Evolutionary conservation across 2,113 vertebrate genomes (phyloP).

Genomic region (Acinonyx jubatus): DNA sequence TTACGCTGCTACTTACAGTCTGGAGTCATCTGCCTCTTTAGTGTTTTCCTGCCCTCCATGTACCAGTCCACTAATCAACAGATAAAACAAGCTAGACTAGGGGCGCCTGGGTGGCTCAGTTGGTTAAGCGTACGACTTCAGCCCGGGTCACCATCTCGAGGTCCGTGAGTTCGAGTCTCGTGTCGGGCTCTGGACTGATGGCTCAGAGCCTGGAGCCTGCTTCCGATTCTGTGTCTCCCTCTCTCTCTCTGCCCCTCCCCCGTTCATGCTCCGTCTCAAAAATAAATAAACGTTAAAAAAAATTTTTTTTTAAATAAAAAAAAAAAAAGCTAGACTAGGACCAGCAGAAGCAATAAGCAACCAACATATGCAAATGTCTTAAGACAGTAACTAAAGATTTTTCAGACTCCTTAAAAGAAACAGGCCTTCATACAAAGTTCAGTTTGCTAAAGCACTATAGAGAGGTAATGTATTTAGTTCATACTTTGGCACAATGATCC

Average conservation of each 20-base stretch:
- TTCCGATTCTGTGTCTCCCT: too few relatives aligned
- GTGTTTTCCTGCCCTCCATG: background rate
- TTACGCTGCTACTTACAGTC: background rate
- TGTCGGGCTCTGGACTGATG: too few relatives aligned
- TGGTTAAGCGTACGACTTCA: too few relatives aligned
- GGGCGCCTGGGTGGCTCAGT: too few relatives aligned
- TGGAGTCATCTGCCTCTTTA: background rate
- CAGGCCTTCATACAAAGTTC: background rate
- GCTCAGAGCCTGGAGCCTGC: too few relatives aligned
- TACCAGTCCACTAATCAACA: background rate
- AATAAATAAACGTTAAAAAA: too few relatives aligned
- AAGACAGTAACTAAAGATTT: background rate
- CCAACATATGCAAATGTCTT: background rate
- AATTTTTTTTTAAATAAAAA: too few relatives aligned
- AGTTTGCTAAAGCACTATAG: background rate
- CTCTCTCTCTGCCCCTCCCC: too few relatives aligned
- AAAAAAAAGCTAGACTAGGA: background rate
- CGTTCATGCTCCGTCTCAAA: too few relatives aligned
- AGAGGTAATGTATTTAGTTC: background rate
- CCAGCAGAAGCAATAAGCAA: background rate
- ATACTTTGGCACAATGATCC: background rate
- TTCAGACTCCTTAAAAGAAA: background rate
- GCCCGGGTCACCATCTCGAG: too few relatives aligned
- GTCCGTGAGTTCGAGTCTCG: too few relatives aligned
- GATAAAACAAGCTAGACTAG: background rate